Conservation (phyloP, 1,140 invertebrate genomes). For the Zophobas morio region DNA sequence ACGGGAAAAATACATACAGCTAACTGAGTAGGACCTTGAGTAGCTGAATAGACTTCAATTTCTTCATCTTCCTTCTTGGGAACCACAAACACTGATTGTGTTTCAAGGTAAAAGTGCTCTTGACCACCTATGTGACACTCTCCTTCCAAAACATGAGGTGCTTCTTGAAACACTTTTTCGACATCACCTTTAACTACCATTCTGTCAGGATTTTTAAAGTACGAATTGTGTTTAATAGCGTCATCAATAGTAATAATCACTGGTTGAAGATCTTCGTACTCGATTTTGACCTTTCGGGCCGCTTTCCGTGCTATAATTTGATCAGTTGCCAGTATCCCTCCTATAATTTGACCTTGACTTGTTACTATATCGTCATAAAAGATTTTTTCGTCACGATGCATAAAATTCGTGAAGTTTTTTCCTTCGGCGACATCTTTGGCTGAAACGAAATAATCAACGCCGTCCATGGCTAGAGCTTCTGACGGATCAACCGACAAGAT, state of each 20-base stretch:
- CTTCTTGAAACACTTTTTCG: slow-evolving; percentile 74
- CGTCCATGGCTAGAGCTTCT: slow-evolving; percentile 79
- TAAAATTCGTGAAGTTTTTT: slow-evolving; percentile 76
- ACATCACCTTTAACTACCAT: slow-evolving; percentile 78
- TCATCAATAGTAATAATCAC: slow-evolving; percentile 90
- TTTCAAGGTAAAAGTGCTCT: slow-evolving; percentile 98
- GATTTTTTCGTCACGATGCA: slow-evolving; percentile 85
- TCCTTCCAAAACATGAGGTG: slow-evolving; percentile 79
- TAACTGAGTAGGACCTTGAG: slow-evolving; percentile 86
- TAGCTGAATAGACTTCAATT: slow-evolving; percentile 86
- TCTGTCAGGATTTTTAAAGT: slow-evolving; percentile 66
- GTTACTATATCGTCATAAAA: slow-evolving; percentile 80
- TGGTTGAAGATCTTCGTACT: slow-evolving; percentile 83
- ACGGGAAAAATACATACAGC: slow-evolving; percentile 64
- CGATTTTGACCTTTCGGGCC: slow-evolving; percentile 79
- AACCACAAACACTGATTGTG: slow-evolving; percentile 82
- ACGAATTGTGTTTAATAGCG: slow-evolving; percentile 83
- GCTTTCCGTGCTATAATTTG: slow-evolving; percentile 83
- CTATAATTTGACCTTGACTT: slow-evolving; percentile 84
- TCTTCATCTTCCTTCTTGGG: slow-evolving; percentile 88
- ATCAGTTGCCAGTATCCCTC: slow-evolving; percentile 81
- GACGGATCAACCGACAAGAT: slow-evolving; percentile 82
- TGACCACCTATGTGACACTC: slow-evolving; percentile 89
- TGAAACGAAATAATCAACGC: slow-evolving; percentile 82
- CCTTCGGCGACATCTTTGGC: slow-evolving; percentile 78